Evolutionary conservation across 1,140 invertebrate species (phyloP), one percentile per base, ranked within the genome.

Genomic region (Manduca sexta): DNA sequence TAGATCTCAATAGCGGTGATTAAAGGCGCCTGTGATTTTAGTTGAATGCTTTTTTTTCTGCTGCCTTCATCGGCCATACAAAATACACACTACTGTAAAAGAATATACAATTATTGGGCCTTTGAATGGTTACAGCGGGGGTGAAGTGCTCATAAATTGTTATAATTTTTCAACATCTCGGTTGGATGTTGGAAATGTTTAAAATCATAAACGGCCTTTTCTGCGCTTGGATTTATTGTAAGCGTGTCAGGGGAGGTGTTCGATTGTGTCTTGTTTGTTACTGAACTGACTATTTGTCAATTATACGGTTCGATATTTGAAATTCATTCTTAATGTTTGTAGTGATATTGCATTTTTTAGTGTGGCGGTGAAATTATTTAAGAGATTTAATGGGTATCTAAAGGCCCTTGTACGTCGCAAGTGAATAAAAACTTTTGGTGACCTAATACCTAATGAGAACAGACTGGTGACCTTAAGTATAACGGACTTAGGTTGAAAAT

Each of bases 1-100:
- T 84, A 83, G 79, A 83, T 84, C 79, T 85, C 82, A 82, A 85
- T 85, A 85, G 76, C 68, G 73, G 79, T 85, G 82, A 85, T 85
- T 83, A 83, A 75, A 83, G 82, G 82, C 82, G 82, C 82, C 82
- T 85, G 74, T 78, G 82, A 81, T 84, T 83, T 83, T 79, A 65
- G 77, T 75, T 83, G 77, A 82, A 83, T 85, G 68, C 74, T 68
- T 85, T 83, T 84, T 82, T 84, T 82, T 50, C 46, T 64, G 54
- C 50, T 75, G 69, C 69, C 76, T 81, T 79, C 75, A 77, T 74
- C 70, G 73, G 64, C 67, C 62, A 64, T 75, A 80, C 74, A 77
- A 75, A 80, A 78, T 75, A 70, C 70, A 81, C 74, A 85, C 82
- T 83, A 85, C 82, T 77, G 77, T 85, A 83, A 84, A 85, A 85